Percentiles rank a stretch among this genome's conserved stretches.
These are phyloP conservation scores for Sinonovacula constricta DNA, from an alignment of 1,140 invertebrate genomes.

Conservation along the genomic window DNA sequence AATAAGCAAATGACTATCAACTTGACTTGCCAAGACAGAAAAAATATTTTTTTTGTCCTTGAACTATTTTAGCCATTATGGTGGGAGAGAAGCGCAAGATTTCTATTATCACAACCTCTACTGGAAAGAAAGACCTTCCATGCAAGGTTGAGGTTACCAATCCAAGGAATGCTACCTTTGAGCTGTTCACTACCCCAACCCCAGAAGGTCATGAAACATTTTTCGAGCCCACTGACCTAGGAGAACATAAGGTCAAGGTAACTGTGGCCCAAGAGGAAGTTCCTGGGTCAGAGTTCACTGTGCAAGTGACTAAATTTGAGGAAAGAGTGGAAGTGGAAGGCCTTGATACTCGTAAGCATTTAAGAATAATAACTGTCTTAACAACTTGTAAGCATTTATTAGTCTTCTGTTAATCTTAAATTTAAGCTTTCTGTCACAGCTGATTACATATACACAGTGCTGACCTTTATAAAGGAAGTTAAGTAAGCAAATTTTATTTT, in stretches of 20 bases:
- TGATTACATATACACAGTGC: no score
- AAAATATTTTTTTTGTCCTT: no score
- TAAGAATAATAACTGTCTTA: no score
- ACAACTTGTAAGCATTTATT: no score
- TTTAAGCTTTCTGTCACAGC: no score
- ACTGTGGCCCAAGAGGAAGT: conserved; percentile 99
- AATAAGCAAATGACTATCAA: no score
- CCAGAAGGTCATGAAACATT: conserved; percentile 89
- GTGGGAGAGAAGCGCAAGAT: conserved; percentile 85
- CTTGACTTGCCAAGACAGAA: no score
- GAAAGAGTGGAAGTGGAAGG: conserved; percentile 48
- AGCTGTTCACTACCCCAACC: conserved; percentile 83
- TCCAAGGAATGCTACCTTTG: conserved; percentile 79
- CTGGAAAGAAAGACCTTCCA: conserved; percentile 83
- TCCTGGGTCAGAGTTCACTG: conserved; percentile 96
- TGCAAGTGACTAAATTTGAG: conserved; percentile 83
- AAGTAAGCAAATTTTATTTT: no score
- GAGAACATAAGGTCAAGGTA: conserved; percentile 90
- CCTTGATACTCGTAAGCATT: conserved; percentile 35
- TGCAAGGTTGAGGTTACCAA: conserved; percentile 80
- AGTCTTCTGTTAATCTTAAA: no score
- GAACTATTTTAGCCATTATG: conserved; percentile 78
- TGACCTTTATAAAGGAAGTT: no score
- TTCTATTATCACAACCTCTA: conserved; percentile 87
- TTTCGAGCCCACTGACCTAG: conserved; percentile 89